Conservation (phyloP, 2,113 vertebrate species). For the Cyanistes caeruleus region DNA sequence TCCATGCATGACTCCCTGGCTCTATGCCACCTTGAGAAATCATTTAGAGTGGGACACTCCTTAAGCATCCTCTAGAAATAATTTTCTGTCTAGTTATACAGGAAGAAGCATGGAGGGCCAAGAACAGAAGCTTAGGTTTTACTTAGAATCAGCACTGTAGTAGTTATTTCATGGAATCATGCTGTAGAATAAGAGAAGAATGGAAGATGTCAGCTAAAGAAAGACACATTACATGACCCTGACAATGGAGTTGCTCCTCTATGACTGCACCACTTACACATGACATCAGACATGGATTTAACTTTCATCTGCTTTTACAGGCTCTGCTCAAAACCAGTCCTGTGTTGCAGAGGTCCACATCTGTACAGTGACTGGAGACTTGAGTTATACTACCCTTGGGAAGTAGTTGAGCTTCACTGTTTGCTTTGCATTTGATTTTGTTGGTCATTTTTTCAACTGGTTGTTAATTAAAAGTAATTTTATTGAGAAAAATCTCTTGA, state of each 20-base stretch:
- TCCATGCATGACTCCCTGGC: background rate
- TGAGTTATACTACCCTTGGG: background rate
- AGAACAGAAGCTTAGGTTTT: background rate
- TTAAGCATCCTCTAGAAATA: background rate
- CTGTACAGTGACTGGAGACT: background rate
- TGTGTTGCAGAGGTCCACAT: background rate
- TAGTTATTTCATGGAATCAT: background rate
- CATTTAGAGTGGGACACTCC: background rate
- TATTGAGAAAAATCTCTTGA: conserved; percentile 32
- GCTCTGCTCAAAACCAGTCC: background rate
- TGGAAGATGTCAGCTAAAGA: background rate
- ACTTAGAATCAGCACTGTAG: background rate
- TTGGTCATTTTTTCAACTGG: background rate
- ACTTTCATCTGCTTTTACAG: background rate
- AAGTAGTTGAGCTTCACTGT: conserved; percentile 6
- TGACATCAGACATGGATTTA: background rate
- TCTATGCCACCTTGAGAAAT: background rate
- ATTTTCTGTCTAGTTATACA: background rate
- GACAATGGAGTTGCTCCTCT: background rate
- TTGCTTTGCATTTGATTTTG: background rate
- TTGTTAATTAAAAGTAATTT: conserved; percentile 46
- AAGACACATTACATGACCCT: background rate
- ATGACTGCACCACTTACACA: background rate
- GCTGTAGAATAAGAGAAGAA: background rate
- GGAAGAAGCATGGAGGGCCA: background rate